phyloP scores from a whole-genome alignment of 1,140 invertebrate genomes.

The Trissolcus basalis region DNA sequence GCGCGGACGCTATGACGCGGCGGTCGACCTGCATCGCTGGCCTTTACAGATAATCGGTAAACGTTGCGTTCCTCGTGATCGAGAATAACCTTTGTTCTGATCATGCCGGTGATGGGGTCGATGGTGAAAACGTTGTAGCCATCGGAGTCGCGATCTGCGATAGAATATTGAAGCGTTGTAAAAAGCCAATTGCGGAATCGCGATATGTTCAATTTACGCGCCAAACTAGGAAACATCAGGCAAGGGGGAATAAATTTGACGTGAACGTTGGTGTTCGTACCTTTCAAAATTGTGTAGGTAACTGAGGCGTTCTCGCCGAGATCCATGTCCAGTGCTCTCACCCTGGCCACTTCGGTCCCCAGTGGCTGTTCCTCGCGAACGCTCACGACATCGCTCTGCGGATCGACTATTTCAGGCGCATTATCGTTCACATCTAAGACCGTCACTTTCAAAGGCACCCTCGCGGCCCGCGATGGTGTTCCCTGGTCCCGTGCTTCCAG shows the following conservation, averaged over 20 bases:
- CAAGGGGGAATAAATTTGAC: too few species aligned
- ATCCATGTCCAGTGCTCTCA: slow-evolving; percentile 91
- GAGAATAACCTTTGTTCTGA: slow-evolving; percentile 89
- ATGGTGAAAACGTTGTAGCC: slow-evolving; percentile 90
- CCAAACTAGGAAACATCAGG: too few species aligned
- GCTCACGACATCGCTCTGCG: slow-evolving; percentile 89
- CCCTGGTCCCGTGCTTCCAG: slow-evolving; percentile 92
- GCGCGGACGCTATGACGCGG: slow-evolving; percentile 86
- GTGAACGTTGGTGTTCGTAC: too few species aligned
- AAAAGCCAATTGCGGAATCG: slow-evolving; percentile 11
- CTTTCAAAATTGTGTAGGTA: slow-evolving; percentile 89
- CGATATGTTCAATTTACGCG: slow-evolving; percentile 10
- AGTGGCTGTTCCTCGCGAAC: slow-evolving; percentile 91
- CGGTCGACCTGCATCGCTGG: slow-evolving; percentile 89
- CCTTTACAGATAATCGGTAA: slow-evolving; percentile 90
- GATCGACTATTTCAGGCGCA: slow-evolving; percentile 90
- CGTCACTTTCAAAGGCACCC: slow-evolving; percentile 84
- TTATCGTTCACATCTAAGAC: slow-evolving; percentile 94
- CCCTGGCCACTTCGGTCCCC: slow-evolving; percentile 88
- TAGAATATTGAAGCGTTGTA: slow-evolving; percentile 20
- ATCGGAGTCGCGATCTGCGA: slow-evolving; percentile 84
- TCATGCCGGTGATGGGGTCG: slow-evolving; percentile 89
- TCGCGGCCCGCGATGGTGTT: slow-evolving; percentile 82
- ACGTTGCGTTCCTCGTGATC: slow-evolving; percentile 93
- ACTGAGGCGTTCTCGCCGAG: slow-evolving; percentile 91